Conservation (phyloP, 2,113 vertebrate species). For the Cisticola juncidis region DNA sequence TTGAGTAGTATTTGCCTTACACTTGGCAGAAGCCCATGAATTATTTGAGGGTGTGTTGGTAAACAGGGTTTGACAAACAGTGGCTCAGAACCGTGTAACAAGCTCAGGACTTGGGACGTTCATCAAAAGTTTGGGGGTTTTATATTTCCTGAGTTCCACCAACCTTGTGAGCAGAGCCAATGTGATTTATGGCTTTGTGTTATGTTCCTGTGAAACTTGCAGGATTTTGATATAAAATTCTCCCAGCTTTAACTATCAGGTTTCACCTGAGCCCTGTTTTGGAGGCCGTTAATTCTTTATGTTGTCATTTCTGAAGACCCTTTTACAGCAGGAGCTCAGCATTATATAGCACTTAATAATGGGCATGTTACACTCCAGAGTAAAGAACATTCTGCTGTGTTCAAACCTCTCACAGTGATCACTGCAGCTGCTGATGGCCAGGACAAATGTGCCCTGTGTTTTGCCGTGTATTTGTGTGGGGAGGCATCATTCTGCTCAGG, state of each 20-base stretch:
- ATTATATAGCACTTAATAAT: conserved; percentile 40
- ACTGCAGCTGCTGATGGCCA: not conserved
- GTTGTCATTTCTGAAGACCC: conserved; percentile 62
- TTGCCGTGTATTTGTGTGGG: not conserved
- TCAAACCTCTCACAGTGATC: conserved; percentile 15
- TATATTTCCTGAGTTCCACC: conserved; percentile 12
- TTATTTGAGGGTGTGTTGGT: not conserved
- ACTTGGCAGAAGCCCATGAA: not conserved
- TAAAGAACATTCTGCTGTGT: conserved; percentile 21
- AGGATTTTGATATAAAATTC: conserved; percentile 59
- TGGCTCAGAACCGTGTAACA: not conserved
- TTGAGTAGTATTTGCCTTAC: not conserved
- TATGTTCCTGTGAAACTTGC: conserved; percentile 27
- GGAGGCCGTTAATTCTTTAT: conserved; percentile 58
- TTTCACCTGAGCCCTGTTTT: conserved; percentile 52
- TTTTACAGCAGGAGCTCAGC: conserved; percentile 25
- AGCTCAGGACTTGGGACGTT: not conserved
- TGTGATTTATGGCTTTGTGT: conserved; percentile 53
- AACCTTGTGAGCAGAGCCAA: conserved; percentile 27
- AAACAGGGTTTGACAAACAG: not conserved
- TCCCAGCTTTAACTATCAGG: conserved; percentile 48
- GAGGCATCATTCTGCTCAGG: not conserved
- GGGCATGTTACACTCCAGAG: conserved; percentile 36
- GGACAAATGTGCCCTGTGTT: not conserved
- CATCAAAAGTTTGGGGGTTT: conserved; percentile 34